Evolutionary conservation across 2,888 invertebrate genomes (phyloP), one percentile per base, ranked within the genome.

Genomic region (Macrosiphum euphorbiae): DNA sequence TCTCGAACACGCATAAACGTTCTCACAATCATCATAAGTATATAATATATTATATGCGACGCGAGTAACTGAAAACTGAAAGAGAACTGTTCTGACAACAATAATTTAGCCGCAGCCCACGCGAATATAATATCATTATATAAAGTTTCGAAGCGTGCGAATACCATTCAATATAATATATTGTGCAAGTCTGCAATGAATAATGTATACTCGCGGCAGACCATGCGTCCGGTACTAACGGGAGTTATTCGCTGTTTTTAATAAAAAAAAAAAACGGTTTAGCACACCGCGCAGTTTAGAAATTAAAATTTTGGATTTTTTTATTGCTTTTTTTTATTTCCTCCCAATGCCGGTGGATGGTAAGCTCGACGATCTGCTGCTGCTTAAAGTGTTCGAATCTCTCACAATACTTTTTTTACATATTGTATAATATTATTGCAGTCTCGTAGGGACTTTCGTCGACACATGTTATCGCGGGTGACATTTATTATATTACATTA

Each of bases 101-200:
- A n/a, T n/a, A 11, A 3, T 52, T 88, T n/a, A 1, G 35, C n/a
- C 7, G 35, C 10, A 87, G 50, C n/a, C 20, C 24, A n/a, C 52
- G 44, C 1, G n/a, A 78, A 35, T 78, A 35, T 41, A 67, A 67
- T 78, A 78, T 20, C 20, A 28, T 90, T 41, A 35, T 78, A 90
- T 89, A 89, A 89, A 50, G 50, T 89, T 89, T 52, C 35, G 20
- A 35, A 47, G n/a, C 4, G 3, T n/a, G n/a, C 35, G 52, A 86
- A 55, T 67, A 67, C n/a, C 44, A 5, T 67, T 47, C 47, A 28
- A 89, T 88, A 41, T n/a, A n/a, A 67, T 44, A 89, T 44, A 28
- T 35, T n/a, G 61, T 47, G 16, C 47, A 10, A 10, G 47, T 90
- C 47, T n/a, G 89, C 47, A n/a, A 90, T 90, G 90, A 90, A 90